Evolutionary conservation across 2,797 vertebrate species (phyloP), one percentile per base, ranked within the genome.

Genomic region (Premnoplex brunnescens): DNA sequence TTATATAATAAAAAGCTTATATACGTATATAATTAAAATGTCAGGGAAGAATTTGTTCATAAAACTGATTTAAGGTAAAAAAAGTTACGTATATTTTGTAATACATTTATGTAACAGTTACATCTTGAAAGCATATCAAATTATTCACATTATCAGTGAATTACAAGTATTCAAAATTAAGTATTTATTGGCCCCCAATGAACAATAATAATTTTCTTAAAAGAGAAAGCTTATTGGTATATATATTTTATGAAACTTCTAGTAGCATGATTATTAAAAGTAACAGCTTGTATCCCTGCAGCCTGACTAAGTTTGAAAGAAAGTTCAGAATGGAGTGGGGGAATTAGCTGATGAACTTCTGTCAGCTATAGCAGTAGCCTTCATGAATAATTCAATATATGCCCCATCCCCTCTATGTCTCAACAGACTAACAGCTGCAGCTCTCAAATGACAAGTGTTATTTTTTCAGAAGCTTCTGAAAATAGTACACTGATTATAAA

Each of bases 261-360:
- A 66, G 60, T 55, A 93, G 22, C 51, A 64, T 32, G 60, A 55
- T 91, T 64, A 67, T 76, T 91, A 90, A 90, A 80, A 91, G 51
- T 60, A 95, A 93, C 54, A 95, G 74, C 55, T 94, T 64, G 55
- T 86, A 86, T 55, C 59, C 60, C 69, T 81, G 37, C 54, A 88
- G 58, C 64, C 73, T 88, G 75, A 88, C 52, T 2, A 17, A 93
- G 60, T 91, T 74, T 63, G 30, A 85, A 92, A 88, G 46, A 85
- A 93, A 95, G 88, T 92, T 96, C 72, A 83, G 86, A 91, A 95
- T 60, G 32, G 62, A 95, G 73, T 72, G n/a, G 85, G 60, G 89
- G 58, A 94, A 97, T 94, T 95, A 96, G 64, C 85, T 95, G 93
- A 75, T 95, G 91, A 95, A 96, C 89, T 96, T 95, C 89, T 91